Evolutionary conservation across 2,888 invertebrate species (phyloP), one percentile per base, ranked within the genome.

Genomic region (Dryomyza anilis): DNA sequence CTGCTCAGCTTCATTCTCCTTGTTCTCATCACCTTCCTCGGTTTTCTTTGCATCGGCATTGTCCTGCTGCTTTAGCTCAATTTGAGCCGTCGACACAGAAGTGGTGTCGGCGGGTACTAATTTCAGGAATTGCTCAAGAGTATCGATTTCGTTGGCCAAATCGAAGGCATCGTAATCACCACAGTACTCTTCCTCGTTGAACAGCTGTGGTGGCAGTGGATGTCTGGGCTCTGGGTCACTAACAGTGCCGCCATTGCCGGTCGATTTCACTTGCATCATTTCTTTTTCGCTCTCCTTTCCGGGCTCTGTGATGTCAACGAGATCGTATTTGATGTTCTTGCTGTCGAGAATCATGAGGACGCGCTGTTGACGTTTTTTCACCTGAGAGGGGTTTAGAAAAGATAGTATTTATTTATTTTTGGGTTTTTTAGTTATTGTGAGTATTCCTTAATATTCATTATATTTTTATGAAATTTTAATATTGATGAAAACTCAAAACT

Each of bases 121-220:
- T 84, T 94, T 94, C 66, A 96, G 84, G 81, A 96, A 96, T 79
- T 91, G 90, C 81, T 95, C 94, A 84, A 96, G 86, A 73, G 91
- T 91, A 78, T 96, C 95, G 72, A 91, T 88, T 86, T 97, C 97
- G 84, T 95, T 93, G 21, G 95, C 91, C 84, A 93, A 85, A 83
- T 95, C 94, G 84, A 97, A 96, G 77, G 89, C 91, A 81, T 96
- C 95, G 84, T 95, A 97, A 83, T 96, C 96, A 81, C 98, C 98
- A 80, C 96, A 95, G 63, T 82, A 83, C 71, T 91, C 90, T 12
- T 92, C 92, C 69, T 94, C 96, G 80, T 94, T 94, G 83, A 97
- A 98, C 73, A 98, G 87, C 84, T 98, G 98, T 65, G 98, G 98
- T 50, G 97, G 96, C 76, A 95, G 84, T 58, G 95, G 89, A 74